A percentile compares a stretch with the other conserved stretches of the same genome.
Evolutionary conservation across 2,888 invertebrate genomes (phyloP).

Genomic region (Steromphala cineraria): DNA sequence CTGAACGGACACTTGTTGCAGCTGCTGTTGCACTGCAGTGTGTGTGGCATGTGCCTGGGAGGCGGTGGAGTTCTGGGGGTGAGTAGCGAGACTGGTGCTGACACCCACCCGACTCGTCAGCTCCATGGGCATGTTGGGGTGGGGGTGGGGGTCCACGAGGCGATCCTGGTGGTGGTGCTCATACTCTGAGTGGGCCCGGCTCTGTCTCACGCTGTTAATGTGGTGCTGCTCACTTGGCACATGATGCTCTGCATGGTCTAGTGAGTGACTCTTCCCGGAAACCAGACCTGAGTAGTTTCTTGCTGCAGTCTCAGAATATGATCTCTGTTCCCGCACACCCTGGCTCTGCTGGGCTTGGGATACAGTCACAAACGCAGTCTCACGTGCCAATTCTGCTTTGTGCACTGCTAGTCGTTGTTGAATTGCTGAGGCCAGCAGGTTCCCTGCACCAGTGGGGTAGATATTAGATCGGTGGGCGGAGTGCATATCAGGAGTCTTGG

Average conservation of each 20-base stretch:
- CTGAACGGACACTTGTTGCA: not conserved
- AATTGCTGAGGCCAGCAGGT: slow-evolving; percentile 41
- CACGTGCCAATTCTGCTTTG: slow-evolving; percentile 28
- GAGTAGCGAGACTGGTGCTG: not conserved
- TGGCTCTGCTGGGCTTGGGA: slow-evolving; percentile 33
- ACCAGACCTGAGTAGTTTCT: slow-evolving; percentile 40
- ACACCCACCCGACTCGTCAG: not conserved
- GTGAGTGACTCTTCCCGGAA: slow-evolving; percentile 24
- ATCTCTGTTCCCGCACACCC: slow-evolving; percentile 35
- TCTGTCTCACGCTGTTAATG: not conserved
- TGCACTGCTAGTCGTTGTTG: slow-evolving; percentile 52
- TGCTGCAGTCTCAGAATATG: slow-evolving; percentile 25
- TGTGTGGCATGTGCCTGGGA: not conserved
- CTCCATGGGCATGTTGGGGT: not conserved
- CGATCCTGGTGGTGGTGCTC: not conserved
- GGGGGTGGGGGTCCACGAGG: not conserved
- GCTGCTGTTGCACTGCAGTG: slow-evolving; percentile 13
- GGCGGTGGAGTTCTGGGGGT: not conserved
- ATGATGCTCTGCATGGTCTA: slow-evolving; percentile 13
- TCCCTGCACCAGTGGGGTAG: slow-evolving; percentile 3
- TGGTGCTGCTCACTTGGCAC: not conserved
- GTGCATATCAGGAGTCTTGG: slow-evolving; percentile 35
- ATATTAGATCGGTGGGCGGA: slow-evolving; percentile 3
- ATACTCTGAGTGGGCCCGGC: not conserved
- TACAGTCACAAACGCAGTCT: slow-evolving; percentile 35